Conservation (phyloP, 2,888 invertebrate genomes). For the Eretmocerus hayati region DNA sequence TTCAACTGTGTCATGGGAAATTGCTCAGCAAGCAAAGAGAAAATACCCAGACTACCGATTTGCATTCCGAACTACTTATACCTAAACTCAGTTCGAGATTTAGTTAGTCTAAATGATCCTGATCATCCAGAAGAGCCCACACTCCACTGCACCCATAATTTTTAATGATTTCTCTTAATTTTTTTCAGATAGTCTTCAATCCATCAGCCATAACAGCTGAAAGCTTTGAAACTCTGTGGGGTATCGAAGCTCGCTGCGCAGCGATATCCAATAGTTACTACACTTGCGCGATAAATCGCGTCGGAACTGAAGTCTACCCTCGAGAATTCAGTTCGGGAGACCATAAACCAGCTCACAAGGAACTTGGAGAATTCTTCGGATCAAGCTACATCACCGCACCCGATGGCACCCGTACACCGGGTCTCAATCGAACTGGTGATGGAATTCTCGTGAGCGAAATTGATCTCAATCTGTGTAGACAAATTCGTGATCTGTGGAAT, state of each 20-base stretch:
- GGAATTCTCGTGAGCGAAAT: slow-evolving; percentile 84
- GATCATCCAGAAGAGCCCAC: too few species aligned
- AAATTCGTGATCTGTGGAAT: slow-evolving; percentile 89
- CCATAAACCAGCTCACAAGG: slow-evolving; percentile 65
- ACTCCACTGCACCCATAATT: too few species aligned
- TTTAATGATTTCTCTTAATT: too few species aligned
- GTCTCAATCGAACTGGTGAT: slow-evolving; percentile 68
- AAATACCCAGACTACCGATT: too few species aligned
- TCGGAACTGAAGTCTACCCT: slow-evolving; percentile 79
- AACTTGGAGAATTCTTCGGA: slow-evolving; percentile 92
- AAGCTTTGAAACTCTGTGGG: slow-evolving; percentile 79
- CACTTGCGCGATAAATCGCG: slow-evolving; percentile 90
- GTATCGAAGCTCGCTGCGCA: slow-evolving; percentile 90
- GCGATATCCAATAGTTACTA: slow-evolving; percentile 94
- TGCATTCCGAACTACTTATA: too few species aligned
- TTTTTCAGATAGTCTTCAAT: slow-evolving; percentile 80
- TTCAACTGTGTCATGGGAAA: too few species aligned
- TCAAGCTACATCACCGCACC: slow-evolving; percentile 92
- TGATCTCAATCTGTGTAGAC: slow-evolving; percentile 91
- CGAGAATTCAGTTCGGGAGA: slow-evolving; percentile 81
- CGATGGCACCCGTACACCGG: slow-evolving; percentile 84
- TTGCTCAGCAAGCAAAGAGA: too few species aligned
- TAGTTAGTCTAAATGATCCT: too few species aligned
- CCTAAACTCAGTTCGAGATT: too few species aligned
- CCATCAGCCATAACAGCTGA: slow-evolving; percentile 83